Evolutionary conservation across 2,888 invertebrate genomes (phyloP), one percentile per base, ranked within the genome.

Genomic region (Trissonchulus latispiculum): DNA sequence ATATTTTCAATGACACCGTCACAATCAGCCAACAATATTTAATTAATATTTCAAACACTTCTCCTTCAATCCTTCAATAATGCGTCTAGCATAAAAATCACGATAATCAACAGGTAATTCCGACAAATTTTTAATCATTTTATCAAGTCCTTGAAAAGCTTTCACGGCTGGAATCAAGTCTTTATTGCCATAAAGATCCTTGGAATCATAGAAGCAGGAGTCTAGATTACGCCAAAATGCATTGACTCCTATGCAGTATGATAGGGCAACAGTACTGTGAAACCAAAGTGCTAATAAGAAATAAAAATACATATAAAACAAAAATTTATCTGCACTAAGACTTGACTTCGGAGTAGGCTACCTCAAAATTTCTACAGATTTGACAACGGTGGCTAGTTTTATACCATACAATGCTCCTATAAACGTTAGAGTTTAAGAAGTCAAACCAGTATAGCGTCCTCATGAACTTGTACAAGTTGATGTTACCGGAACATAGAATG

Each of bases 231-330:
- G 81, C 87, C 87, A 87, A 80, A 87, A 87, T 1, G 87, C 84
- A 79, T 87, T 87, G 0, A 87, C 85, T 32, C 86, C 86, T 64
- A 87, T 81, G 29, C 86, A 84, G 78, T 84, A 85, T 48, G 85
- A 84, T 35, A 84, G 73, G 2, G 86, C 84, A n/a, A 83, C 83
- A 37, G 86, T 84, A 78, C 86, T 87, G 78, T 87, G 87, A 76
- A 87, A 87, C 87, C 87, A 87, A 31, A 87, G 79, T n/a, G 87
- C 86, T 81, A n/a, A n/a, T n/a, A n/a, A n/a, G n/a, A n/a, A n/a
- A n/a, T n/a, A n/a, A n/a, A n/a, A n/a, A n/a, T n/a, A n/a, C n/a
- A n/a, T n/a, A n/a, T n/a, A n/a, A n/a, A n/a, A n/a, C n/a, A n/a
- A n/a, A n/a, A n/a, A n/a, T n/a, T n/a, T n/a, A n/a, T n/a, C n/a